Conservation (phyloP, 1,140 invertebrate species). For the Harpegnathos saltator region DNA sequence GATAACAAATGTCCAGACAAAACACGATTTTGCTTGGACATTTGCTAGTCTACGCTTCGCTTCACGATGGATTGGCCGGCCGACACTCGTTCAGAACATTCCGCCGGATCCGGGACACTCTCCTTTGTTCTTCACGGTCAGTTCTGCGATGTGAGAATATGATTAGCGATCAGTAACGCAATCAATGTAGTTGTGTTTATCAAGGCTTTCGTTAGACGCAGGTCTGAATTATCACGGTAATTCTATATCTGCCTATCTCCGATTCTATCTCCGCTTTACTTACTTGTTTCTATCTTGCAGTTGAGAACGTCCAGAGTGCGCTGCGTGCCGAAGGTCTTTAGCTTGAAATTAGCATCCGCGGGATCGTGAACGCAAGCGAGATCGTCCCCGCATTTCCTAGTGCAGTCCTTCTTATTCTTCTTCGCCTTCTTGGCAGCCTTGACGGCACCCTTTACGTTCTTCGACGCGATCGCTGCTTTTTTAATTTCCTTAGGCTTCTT, state of each 20-base stretch:
- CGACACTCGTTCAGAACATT: constrained; percentile 68
- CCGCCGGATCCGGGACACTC: constrained; percentile 79
- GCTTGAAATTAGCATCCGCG: constrained; percentile 73
- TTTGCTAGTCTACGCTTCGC: background rate
- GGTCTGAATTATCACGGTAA: background rate
- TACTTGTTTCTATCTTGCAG: constrained; percentile 82
- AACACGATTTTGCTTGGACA: background rate
- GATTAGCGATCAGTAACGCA: background rate
- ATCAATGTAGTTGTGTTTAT: background rate
- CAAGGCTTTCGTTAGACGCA: too few species aligned
- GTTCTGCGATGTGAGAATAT: constrained; percentile 70
- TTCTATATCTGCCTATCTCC: too few species aligned
- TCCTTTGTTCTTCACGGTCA: constrained; percentile 78
- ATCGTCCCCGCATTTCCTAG: constrained; percentile 74
- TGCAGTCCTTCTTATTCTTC: constrained; percentile 80
- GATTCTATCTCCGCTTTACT: too few species aligned
- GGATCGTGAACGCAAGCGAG: constrained; percentile 82
- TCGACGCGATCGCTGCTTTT: constrained; percentile 77
- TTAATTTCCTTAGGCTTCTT: constrained; percentile 79
- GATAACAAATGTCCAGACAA: too few species aligned
- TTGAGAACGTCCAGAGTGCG: constrained; percentile 80
- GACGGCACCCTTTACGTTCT: constrained; percentile 81
- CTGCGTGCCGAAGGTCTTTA: constrained; percentile 78
- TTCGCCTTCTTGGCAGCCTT: constrained; percentile 81
- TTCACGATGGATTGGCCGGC: background rate